Evolutionary conservation across 1,140 invertebrate genomes (phyloP), one percentile per base, ranked within the genome.

Genomic region (Aleiodes sp.): DNA sequence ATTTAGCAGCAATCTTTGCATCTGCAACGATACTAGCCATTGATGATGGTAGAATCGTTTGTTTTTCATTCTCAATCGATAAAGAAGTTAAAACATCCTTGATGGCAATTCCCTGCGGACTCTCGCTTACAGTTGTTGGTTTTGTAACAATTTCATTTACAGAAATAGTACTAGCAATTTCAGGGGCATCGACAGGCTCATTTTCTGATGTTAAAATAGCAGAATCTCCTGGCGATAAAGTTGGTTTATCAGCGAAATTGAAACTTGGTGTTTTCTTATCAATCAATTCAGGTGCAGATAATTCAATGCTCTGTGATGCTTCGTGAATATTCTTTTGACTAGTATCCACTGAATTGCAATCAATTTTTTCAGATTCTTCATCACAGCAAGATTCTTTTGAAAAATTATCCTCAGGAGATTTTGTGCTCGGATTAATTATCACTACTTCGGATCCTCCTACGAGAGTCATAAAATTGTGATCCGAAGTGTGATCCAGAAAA

Each of bases 381-480:
- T 90, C 87, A 35, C 89, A 86, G 57, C 90, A 90, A 75, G 89
- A 88, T 72, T 90, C 89, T 4, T 90, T 91, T 0, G 89, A 87
- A 39, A 90, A 87, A 21, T 88, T 87, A 57, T 90, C 88, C 65
- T 90, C 89, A 0, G 89, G 89, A 0, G 89, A 90, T 70, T 89
- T 89, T 0, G 86, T 84, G 4, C 82, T 84, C 0, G 89, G 87
- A 71, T 90, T 89, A 0, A 91, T 88, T 2, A 91, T 87, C 0
- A 91, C 88, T 6, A 91, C 87, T 67, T 90, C 89, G 8, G 89
- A 88, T 62, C 89, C 89, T 39, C 88, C 88, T 7, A 79, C 78
- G 14, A 89, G 80, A 12, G 88, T 79, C 74, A 85, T 81, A 0
- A 84, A 74, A 29, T 85, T 81, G 28, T 84, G 84, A 63, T 87